phyloP scores from a whole-genome alignment of 2,888 invertebrate genomes.

The Temnothorax unifasciatus region DNA sequence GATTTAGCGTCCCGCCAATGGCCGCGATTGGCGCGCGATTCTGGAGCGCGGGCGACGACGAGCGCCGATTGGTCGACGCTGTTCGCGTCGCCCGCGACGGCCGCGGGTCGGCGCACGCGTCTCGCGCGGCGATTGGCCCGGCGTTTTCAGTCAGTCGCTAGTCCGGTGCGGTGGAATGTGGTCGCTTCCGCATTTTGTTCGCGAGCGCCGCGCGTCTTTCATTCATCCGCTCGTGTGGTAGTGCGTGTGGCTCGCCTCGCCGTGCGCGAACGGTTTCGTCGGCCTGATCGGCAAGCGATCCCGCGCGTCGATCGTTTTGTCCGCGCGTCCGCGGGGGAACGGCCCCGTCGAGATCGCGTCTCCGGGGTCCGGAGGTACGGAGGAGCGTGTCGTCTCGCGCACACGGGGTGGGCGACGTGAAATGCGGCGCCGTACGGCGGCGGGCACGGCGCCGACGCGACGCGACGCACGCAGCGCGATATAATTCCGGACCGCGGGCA shows the following conservation, averaged over 20 bases:
- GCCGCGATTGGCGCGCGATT: constrained; percentile 7
- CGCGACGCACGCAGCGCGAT: constrained; percentile 37
- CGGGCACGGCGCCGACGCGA: constrained; percentile 50
- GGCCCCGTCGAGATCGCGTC: background rate
- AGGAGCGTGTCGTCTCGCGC: constrained; percentile 32
- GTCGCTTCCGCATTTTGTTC: constrained; percentile 73
- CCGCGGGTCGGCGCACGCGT: constrained; percentile 26
- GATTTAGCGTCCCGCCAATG: constrained; percentile 18
- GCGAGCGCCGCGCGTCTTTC: constrained; percentile 77
- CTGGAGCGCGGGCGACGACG: background rate
- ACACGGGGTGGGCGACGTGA: constrained; percentile 11
- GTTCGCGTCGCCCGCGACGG: background rate
- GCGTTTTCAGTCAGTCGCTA: constrained; percentile 76
- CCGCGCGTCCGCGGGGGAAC: background rate
- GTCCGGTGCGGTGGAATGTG: constrained; percentile 81
- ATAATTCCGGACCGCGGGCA: constrained; percentile 18
- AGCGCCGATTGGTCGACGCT: constrained; percentile 6
- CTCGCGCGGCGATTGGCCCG: constrained; percentile 72
- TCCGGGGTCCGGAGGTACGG: constrained; percentile 55
- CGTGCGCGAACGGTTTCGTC: constrained; percentile 21
- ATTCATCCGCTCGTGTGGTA: constrained; percentile 69
- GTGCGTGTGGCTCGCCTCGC: constrained; percentile 43
- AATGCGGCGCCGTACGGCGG: constrained; percentile 47
- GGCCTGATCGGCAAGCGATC: constrained; percentile 28
- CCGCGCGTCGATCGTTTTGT: background rate